Evolutionary conservation across 2,888 invertebrate genomes (phyloP), one percentile per base, ranked within the genome.

Genomic region (Zonitis immaculata): DNA sequence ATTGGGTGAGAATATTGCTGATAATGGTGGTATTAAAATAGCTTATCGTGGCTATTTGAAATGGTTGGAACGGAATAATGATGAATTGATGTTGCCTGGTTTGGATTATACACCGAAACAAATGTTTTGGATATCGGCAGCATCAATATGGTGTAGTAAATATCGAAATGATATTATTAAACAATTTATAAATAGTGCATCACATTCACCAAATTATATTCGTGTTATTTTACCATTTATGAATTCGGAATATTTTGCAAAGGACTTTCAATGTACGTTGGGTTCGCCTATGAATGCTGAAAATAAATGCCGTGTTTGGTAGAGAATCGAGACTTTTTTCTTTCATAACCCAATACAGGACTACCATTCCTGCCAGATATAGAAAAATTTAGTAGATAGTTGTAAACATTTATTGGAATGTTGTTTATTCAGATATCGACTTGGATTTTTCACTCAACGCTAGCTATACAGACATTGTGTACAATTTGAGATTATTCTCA

Each of bases 11-110:
- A 65, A 75, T 63, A 92, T 93, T 49, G 93, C 93, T 0, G 93
- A 93, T 71, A 93, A 92, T 71, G 91, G 91, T 1, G 93, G 92
- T 0, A 84, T 91, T 58, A 91, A 91, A 71, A 88, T 89, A 68
- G 89, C 92, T 0, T 93, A 91, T 73, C 79, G 82, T 59, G 90
- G 89, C 0, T 91, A 91, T 72, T 78, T 82, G 44, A 80, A 81
- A 5, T 89, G 88, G 88, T 81, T 80, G 0, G 75, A 79, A 8
- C 77, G 83, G 8, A 81, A 88, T 67, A 82, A 83, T 0, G 76
- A 77, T 0, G 89, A 89, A 64, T 73, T 75, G 0, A 77, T 79
- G 32, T 76, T 90, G n/a, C 89, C 89, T 0, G 89, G 88, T 0
- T 76, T 90, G 0, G 67, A 68, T 27, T 87, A 80, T 66, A 78